Evolutionary conservation across 2,113 vertebrate genomes (phyloP).

Genomic region (Paraplagusia blochii): DNA sequence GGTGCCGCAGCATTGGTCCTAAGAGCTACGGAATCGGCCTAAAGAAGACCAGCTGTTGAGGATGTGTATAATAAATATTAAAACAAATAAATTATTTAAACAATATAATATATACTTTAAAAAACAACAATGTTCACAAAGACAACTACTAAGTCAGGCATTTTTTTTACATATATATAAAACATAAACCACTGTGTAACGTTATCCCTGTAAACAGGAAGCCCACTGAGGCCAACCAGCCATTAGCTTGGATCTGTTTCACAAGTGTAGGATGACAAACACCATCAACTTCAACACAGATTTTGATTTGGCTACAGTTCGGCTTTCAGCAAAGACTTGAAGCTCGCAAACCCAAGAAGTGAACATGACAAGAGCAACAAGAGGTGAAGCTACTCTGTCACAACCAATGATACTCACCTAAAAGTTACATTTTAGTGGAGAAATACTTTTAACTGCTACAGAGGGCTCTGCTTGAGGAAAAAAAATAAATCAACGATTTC

Average conservation of each 20-base stretch:
- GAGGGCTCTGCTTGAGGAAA: slow-evolving; percentile 22
- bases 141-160: slow-evolving; percentile 17
- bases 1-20: slow-evolving; percentile 24
- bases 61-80: slow-evolving; percentile 32
- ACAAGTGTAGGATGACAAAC: slow-evolving; percentile 12
- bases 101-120: neutral
- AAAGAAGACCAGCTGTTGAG: slow-evolving; percentile 2
- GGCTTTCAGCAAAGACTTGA: slow-evolving; percentile 17
- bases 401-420: slow-evolving; percentile 12
- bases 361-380: slow-evolving; percentile 23
- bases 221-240: slow-evolving; percentile 18
- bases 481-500: slow-evolving; percentile 33
- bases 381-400: slow-evolving; percentile 17
- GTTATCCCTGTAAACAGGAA: slow-evolving; percentile 5
- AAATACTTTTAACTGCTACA: slow-evolving; percentile 9
- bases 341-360: slow-evolving; percentile 5
- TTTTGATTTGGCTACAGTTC: slow-evolving; percentile 35
- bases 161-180: slow-evolving; percentile 22
- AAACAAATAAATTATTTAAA: slow-evolving; percentile 29
- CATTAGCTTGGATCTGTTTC: slow-evolving; percentile 2
- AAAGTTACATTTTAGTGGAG: neutral
- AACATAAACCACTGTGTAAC: slow-evolving; percentile 2
- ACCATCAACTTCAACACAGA: slow-evolving; percentile 23
- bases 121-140: slow-evolving; percentile 30
- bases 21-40: slow-evolving; percentile 33